Evolutionary conservation across 2,888 invertebrate species (phyloP).

Genomic region (Synergus itoensis): DNA sequence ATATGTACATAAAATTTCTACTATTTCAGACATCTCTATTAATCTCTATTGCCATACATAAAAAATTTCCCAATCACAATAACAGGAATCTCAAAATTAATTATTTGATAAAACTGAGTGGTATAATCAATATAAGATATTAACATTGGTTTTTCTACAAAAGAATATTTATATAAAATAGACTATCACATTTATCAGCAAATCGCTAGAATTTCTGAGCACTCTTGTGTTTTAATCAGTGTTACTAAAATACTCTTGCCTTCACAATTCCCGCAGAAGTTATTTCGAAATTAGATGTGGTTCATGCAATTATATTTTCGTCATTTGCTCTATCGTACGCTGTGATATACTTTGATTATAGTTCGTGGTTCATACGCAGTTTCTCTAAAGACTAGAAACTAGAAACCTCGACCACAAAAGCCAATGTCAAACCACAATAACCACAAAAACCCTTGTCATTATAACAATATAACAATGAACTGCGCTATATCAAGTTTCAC

Average conservation of each 20-base stretch:
- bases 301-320: constrained; percentile 38
- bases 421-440: constrained; percentile 2
- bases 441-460: background rate
- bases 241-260: constrained; percentile 24
- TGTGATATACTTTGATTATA: constrained; percentile 20
- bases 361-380: constrained; percentile 23
- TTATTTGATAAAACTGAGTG: background rate
- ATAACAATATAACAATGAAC: constrained; percentile 3
- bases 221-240: constrained; percentile 8
- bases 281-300: constrained; percentile 31
- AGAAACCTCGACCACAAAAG: constrained; percentile 30
- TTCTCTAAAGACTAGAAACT: constrained; percentile 19
- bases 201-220: constrained; percentile 8
- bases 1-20: background rate
- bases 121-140: background rate
- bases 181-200: background rate
- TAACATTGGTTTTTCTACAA: background rate
- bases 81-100: background rate
- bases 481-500: constrained; percentile 1
- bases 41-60: background rate
- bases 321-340: constrained; percentile 6
- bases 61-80: background rate
- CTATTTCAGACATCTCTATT: background rate
- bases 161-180: constrained; percentile 15
- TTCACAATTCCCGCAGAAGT: constrained; percentile 11